Percentiles rank a stretch among this genome's conserved stretches.
Conservation (phyloP, 2,797 vertebrate species). For the Sardinella longiceps region DNA sequence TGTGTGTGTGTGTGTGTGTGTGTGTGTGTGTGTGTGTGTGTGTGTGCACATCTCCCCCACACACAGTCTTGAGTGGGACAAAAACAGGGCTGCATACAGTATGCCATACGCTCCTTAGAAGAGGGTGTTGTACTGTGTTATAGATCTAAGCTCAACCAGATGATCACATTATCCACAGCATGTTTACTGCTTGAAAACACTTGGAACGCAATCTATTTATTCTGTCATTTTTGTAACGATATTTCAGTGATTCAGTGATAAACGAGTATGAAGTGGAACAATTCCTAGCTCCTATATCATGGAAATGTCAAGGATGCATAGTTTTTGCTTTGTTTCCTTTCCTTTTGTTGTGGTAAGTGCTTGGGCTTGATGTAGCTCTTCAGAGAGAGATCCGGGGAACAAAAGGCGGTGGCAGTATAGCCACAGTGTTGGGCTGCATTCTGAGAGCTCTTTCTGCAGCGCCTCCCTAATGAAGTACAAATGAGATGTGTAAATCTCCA, state of each 20-base stretch:
- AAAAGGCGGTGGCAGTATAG: constrained; percentile 23
- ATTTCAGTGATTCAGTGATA: constrained; percentile 11
- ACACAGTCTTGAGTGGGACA: constrained; percentile 17
- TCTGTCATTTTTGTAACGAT: background rate
- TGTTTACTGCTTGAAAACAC: background rate
- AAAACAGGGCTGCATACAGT: background rate
- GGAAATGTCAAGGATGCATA: constrained; percentile 18
- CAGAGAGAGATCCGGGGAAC: constrained; percentile 15
- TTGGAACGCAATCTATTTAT: background rate
- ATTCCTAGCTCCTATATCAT: background rate
- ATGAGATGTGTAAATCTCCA: constrained; percentile 59
- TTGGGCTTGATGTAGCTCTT: background rate
- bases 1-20: constrained; percentile 32
- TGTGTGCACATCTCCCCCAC: background rate
- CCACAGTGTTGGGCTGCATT: constrained; percentile 29
- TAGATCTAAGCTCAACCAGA: background rate
- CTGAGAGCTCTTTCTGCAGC: constrained; percentile 33
- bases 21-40: background rate
- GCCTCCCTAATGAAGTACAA: constrained; percentile 56
- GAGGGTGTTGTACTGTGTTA: background rate
- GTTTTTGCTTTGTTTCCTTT: background rate
- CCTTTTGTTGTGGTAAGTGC: constrained; percentile 8
- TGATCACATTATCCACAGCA: constrained; percentile 24
- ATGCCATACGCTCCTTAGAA: background rate
- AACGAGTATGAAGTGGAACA: constrained; percentile 1